Conservation (phyloP, 1,140 invertebrate species). For the Drosophila sproati region DNA sequence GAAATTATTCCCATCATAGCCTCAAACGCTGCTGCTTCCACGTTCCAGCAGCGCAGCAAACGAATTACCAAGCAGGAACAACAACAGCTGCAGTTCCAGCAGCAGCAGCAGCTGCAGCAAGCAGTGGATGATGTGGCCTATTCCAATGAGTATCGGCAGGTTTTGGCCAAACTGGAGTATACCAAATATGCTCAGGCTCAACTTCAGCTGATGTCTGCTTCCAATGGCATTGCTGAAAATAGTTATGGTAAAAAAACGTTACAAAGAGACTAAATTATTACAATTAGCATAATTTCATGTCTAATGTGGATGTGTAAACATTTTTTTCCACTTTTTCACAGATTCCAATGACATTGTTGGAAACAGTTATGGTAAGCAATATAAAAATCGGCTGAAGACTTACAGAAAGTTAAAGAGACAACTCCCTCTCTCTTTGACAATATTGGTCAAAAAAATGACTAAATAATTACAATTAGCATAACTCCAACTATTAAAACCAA, state of each 20-base stretch:
- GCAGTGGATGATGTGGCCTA: slow-evolving; percentile 32
- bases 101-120: slow-evolving; percentile 34
- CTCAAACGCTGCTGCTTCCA: background rate
- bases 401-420: too few species aligned
- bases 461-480: background rate
- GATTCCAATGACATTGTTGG: background rate
- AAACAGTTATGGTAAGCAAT: background rate
- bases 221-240: background rate
- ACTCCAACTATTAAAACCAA: background rate
- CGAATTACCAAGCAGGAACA: slow-evolving; percentile 7
- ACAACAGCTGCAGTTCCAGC: slow-evolving; percentile 35
- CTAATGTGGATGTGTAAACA: too few species aligned
- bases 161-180: slow-evolving; percentile 68
- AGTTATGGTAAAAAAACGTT: slow-evolving; percentile 1
- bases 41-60: background rate
- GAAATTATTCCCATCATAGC: slow-evolving; percentile 48
- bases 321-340: too few species aligned
- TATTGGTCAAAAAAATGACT: background rate
- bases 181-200: slow-evolving; percentile 65
- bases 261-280: too few species aligned
- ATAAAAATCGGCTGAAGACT: too few species aligned
- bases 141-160: slow-evolving; percentile 64
- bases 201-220: slow-evolving; percentile 49
- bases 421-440: too few species aligned
- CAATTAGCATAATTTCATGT: too few species aligned